Conservation (phyloP, 2,113 vertebrate genomes). For the Mirounga angustirostris region DNA sequence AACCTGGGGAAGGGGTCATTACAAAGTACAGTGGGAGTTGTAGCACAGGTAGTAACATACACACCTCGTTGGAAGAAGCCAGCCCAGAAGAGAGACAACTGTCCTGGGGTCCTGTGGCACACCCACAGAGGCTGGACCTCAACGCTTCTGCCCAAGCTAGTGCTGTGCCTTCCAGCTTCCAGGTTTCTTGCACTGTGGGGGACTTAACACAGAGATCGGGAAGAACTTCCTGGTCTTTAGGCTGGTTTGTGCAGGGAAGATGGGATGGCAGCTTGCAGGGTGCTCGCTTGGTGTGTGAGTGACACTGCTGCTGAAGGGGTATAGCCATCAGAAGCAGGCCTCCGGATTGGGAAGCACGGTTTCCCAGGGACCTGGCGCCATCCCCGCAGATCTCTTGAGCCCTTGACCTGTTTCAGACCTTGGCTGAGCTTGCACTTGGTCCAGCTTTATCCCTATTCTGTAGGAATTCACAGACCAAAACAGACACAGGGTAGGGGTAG, state of each 20-base stretch:
- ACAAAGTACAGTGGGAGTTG: too few relatives aligned
- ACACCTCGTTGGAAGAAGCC: background rate
- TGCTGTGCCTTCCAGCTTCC: accelerated
- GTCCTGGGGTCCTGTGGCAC: background rate
- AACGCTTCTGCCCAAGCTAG: background rate
- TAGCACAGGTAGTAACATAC: too few relatives aligned
- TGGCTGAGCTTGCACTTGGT: accelerated
- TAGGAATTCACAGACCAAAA: background rate
- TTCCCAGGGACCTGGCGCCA: background rate
- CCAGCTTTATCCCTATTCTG: accelerated
- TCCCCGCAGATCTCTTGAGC: accelerated
- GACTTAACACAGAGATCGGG: too few relatives aligned
- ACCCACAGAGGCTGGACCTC: too few relatives aligned
- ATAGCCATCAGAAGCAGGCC: background rate
- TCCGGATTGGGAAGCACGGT: background rate
- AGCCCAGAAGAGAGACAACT: background rate
- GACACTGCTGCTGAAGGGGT: too few relatives aligned
- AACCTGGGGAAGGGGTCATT: accelerated
- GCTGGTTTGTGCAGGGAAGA: background rate
- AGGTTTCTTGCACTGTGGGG: background rate
- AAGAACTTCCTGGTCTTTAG: too few relatives aligned
- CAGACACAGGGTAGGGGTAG: background rate
- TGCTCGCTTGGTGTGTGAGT: accelerated
- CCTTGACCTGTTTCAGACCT: too few relatives aligned
- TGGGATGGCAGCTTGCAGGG: accelerated